Percentiles rank a stretch among this genome's conserved stretches.
These are phyloP conservation scores for Calidris pygmaea DNA, from an alignment of 2,113 vertebrate genomes.

Conservation along the genomic window DNA sequence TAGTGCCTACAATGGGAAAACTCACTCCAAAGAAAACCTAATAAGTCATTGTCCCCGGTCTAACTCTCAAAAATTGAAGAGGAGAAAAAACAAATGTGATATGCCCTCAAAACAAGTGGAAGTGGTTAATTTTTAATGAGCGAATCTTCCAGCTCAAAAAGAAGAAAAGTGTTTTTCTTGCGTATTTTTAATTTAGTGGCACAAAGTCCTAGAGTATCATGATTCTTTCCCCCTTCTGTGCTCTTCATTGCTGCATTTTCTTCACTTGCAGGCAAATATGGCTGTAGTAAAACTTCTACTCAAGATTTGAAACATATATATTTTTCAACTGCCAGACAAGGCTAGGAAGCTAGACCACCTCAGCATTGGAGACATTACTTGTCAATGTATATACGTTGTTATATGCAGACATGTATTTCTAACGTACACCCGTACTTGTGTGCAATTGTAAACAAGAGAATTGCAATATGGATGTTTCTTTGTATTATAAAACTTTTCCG, in stretches of 20 bases:
- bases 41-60: slow-evolving; percentile 80
- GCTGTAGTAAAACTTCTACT: slow-evolving; percentile 74
- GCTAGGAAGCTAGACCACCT: slow-evolving; percentile 77
- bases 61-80: slow-evolving; percentile 68
- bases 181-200: slow-evolving; percentile 74
- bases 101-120: slow-evolving; percentile 70
- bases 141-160: slow-evolving; percentile 67
- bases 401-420: slow-evolving; percentile 83
- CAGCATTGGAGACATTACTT: slow-evolving; percentile 79
- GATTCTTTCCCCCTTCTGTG: slow-evolving; percentile 59
- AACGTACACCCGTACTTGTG: slow-evolving; percentile 76
- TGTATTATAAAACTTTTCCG: slow-evolving; percentile 90
- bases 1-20: slow-evolving; percentile 97
- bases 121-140: slow-evolving; percentile 61
- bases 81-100: slow-evolving; percentile 57
- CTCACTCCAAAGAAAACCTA: slow-evolving; percentile 96
- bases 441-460: slow-evolving; percentile 84
- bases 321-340: slow-evolving; percentile 79
- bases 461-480: slow-evolving; percentile 85
- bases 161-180: slow-evolving; percentile 67
- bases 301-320: slow-evolving; percentile 68
- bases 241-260: slow-evolving; percentile 78
- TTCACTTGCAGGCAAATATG: slow-evolving; percentile 79
- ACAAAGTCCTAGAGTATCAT: slow-evolving; percentile 68
- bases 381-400: slow-evolving; percentile 85